Conservation (phyloP, 2,888 invertebrate genomes). For the Volucella inanis region DNA sequence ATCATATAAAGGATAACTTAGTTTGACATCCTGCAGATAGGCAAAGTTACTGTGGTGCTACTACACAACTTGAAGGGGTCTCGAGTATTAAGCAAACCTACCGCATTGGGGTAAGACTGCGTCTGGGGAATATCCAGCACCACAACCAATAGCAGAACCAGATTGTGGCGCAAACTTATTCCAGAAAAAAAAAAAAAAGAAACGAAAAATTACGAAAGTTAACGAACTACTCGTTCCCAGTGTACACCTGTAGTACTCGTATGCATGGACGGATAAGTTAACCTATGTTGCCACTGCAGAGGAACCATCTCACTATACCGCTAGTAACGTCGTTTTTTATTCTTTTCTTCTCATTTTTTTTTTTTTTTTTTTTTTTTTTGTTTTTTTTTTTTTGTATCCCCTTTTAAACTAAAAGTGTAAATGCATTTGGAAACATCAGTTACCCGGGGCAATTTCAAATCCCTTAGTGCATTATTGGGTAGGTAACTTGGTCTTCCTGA, state of each 20-base stretch:
- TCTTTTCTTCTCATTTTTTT: no score
- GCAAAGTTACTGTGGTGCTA: constrained; percentile 8
- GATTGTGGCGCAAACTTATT: no score
- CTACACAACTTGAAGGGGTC: no score
- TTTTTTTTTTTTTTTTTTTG: no score
- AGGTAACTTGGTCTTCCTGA: no score
- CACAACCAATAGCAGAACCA: no score
- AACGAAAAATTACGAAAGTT: constrained; percentile 53
- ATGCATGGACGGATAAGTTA: constrained; percentile 37
- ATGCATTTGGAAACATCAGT: constrained; percentile 43
- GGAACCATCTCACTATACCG: background rate
- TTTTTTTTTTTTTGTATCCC: background rate
- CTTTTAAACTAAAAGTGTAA: constrained; percentile 48
- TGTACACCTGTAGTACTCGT: constrained; percentile 32
- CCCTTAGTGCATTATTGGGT: constrained; percentile 33
- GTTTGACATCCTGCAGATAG: constrained; percentile 23
- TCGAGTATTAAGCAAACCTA: no score
- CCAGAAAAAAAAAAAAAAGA: background rate
- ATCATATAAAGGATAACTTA: constrained; percentile 34
- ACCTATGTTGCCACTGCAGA: constrained; percentile 40
- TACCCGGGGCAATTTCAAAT: constrained; percentile 22
- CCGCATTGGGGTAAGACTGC: no score
- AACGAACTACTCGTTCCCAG: constrained; percentile 17
- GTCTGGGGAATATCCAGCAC: no score
- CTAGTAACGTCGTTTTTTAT: background rate